phyloP scores from a whole-genome alignment of 2,113 vertebrate species.

The Meleagris gallopavo region DNA sequence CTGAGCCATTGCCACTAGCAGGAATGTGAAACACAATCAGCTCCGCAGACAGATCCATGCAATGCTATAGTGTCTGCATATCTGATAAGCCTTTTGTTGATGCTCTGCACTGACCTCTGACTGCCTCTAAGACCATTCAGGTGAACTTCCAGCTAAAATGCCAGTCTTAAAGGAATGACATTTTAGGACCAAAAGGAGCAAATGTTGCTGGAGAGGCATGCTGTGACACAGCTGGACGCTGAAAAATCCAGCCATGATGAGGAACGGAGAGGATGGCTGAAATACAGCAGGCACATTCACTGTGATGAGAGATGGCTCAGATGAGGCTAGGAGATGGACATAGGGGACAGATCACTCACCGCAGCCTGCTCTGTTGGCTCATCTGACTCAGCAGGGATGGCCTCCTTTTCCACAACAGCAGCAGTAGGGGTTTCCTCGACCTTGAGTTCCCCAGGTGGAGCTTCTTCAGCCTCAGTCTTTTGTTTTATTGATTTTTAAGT shows the following conservation, averaged over 20 bases:
- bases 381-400: slow-evolving; percentile 23
- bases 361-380: slow-evolving; percentile 76
- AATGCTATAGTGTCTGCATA: not conserved
- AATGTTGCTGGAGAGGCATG: not conserved
- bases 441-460: slow-evolving; percentile 65
- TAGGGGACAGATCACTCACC: slow-evolving; percentile 80
- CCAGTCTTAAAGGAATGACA: not conserved
- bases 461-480: slow-evolving; percentile 81
- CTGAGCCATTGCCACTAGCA: not conserved
- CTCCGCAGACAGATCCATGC: not conserved
- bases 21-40: not conserved
- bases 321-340: not conserved
- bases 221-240: rapidly evolving
- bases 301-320: not conserved
- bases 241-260: not conserved
- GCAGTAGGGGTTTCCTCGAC: slow-evolving; percentile 65
- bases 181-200: not conserved
- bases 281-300: slow-evolving; percentile 15
- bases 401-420: slow-evolving; percentile 23
- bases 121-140: not conserved
- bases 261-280: not conserved
- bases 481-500: slow-evolving; percentile 22
- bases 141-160: slow-evolving; percentile 3
- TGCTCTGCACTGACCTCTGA: not conserved
- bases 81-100: not conserved